Percentiles rank a stretch among this genome's conserved stretches.
Evolutionary conservation across 2,888 invertebrate genomes (phyloP).

Genomic region (Congeria kusceri): DNA sequence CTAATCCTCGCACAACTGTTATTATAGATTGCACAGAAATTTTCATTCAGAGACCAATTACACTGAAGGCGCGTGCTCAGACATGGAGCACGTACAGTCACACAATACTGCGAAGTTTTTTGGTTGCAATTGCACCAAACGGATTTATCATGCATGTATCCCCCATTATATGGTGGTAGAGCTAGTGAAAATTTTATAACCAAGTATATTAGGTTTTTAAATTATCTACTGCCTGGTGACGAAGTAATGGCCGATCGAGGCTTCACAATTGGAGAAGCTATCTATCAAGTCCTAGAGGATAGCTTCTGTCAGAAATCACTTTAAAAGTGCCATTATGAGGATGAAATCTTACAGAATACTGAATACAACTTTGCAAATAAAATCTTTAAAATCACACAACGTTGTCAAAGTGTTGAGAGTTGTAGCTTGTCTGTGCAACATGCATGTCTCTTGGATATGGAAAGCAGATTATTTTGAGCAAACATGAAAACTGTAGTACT

Average conservation of each 20-base stretch:
- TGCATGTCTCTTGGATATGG: too few relatives aligned
- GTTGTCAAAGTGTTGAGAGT: too few relatives aligned
- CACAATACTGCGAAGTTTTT: not conserved
- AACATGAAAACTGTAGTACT: too few relatives aligned
- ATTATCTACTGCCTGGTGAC: constrained; percentile 35
- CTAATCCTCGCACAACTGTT: too few relatives aligned
- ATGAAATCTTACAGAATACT: constrained; percentile 27
- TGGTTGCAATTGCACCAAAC: constrained; percentile 10
- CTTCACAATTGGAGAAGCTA: constrained; percentile 27
- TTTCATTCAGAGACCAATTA: constrained; percentile 4
- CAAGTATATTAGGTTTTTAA: not conserved
- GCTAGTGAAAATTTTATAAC: constrained; percentile 1
- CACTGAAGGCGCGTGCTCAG: not conserved
- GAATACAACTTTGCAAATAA: constrained; percentile 22
- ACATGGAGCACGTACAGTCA: not conserved
- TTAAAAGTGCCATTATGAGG: constrained; percentile 31
- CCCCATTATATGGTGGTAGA: not conserved
- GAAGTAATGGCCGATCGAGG: constrained; percentile 26
- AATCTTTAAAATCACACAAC: too few relatives aligned
- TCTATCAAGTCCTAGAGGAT: constrained; percentile 12
- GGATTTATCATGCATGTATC: not conserved
- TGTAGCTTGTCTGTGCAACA: too few relatives aligned
- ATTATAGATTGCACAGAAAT: constrained; percentile 6
- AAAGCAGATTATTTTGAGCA: too few relatives aligned
- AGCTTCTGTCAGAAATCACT: constrained; percentile 19